Evolutionary conservation across 2,113 vertebrate genomes (phyloP).

Genomic region (Tautogolabrus adspersus): DNA sequence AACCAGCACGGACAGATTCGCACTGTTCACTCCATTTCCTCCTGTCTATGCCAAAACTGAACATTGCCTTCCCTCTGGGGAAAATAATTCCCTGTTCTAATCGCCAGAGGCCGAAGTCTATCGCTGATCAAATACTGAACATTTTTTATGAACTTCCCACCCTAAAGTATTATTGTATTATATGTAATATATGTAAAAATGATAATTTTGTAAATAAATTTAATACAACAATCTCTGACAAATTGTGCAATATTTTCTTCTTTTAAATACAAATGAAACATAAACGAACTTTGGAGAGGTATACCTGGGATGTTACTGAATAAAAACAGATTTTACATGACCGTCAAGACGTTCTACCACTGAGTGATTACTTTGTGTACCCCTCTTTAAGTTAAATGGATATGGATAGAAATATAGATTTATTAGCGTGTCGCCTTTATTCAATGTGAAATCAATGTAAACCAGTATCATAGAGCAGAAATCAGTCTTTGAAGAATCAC

Average conservation of each 20-base stretch:
- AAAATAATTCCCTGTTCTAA: background rate
- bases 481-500: background rate
- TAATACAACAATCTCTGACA: conserved; percentile 46
- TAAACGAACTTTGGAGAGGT: too few species aligned
- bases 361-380: too few species aligned
- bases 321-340: too few species aligned
- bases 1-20: conserved; percentile 61
- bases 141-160: conserved; percentile 21
- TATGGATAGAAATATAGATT: too few species aligned
- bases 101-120: background rate
- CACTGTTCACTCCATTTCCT: conserved; percentile 70
- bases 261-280: too few species aligned
- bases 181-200: conserved; percentile 85
- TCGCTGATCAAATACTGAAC: background rate
- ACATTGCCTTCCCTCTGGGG: conserved; percentile 40
- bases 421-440: too few species aligned
- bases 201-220: conserved; percentile 82
- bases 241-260: background rate
- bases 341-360: too few species aligned
- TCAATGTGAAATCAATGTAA: background rate
- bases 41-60: conserved; percentile 76
- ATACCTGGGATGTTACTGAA: too few species aligned
- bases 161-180: conserved; percentile 77
- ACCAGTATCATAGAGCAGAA: background rate
- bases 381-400: too few species aligned